These are phyloP conservation scores for Nephrotoma appendiculata DNA, from an alignment of 2,888 invertebrate genomes.

Conservation along the genomic window DNA sequence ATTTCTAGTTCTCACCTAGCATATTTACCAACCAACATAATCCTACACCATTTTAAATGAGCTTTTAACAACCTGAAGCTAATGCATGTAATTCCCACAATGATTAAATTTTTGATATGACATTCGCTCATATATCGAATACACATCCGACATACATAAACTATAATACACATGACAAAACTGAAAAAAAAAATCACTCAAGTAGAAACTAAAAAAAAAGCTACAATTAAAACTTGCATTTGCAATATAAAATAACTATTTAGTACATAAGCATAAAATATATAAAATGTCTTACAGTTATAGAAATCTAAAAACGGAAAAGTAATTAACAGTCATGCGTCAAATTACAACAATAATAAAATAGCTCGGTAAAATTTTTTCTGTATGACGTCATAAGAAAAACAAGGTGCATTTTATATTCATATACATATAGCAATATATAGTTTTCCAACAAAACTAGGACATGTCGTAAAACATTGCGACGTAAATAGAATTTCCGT, in stretches of 20 bases:
- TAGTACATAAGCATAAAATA: too few relatives aligned
- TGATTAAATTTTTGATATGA: neutral
- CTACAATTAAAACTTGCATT: neutral
- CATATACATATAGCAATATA: neutral
- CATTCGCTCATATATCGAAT: neutral
- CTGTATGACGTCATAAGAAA: neutral
- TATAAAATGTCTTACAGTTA: too few relatives aligned
- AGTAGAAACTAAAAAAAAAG: neutral
- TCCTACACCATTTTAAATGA: too few relatives aligned
- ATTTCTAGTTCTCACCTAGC: too few relatives aligned
- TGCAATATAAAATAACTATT: neutral
- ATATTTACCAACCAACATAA: too few relatives aligned
- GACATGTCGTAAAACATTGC: neutral
- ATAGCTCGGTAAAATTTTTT: neutral
- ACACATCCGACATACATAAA: neutral
- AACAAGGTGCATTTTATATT: neutral
- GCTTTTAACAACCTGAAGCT: neutral
- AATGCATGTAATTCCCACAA: neutral
- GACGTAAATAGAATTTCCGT: neutral
- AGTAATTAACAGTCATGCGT: neutral
- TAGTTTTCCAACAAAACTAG: neutral
- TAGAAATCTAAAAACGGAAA: too few relatives aligned
- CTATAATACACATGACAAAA: neutral
- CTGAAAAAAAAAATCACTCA: neutral
- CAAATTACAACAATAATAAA: neutral